phyloP scores from a whole-genome alignment of 2,888 invertebrate species.

The Erebia epiphron region DNA sequence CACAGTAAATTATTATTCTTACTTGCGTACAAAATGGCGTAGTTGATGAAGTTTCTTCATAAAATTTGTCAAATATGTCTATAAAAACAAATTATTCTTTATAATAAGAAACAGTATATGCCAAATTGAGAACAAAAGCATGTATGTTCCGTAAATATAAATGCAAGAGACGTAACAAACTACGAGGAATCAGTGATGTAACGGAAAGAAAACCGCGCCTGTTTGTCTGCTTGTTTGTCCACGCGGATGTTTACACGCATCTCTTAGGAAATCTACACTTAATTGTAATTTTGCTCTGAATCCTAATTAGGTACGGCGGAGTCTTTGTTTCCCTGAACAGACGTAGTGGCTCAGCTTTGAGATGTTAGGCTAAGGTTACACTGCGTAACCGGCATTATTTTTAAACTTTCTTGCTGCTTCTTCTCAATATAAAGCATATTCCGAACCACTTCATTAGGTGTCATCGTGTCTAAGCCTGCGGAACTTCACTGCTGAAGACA shows the following conservation, averaged over 20 bases:
- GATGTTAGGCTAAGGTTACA: conserved; percentile 3
- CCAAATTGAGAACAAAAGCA: background rate
- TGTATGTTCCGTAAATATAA: conserved; percentile 17
- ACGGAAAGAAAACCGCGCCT: conserved; percentile 43
- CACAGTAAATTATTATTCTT: no score
- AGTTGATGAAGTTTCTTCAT: background rate
- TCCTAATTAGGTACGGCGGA: conserved; percentile 26
- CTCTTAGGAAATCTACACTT: conserved; percentile 32
- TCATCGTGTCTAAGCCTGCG: no score
- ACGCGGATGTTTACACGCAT: conserved; percentile 36
- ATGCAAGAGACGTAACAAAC: conserved; percentile 43
- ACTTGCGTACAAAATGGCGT: no score
- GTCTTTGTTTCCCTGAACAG: conserved; percentile 26
- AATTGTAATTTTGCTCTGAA: conserved; percentile 30
- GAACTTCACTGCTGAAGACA: no score
- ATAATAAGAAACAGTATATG: no score
- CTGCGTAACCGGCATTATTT: background rate
- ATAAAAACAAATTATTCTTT: background rate
- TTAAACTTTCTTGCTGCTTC: background rate
- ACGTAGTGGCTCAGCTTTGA: conserved; percentile 28
- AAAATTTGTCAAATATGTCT: background rate
- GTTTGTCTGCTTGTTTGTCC: conserved; percentile 44
- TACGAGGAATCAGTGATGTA: conserved; percentile 44
- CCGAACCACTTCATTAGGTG: no score
- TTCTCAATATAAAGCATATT: no score